Percentiles rank a stretch among this genome's conserved stretches.
Evolutionary conservation across 2,113 vertebrate genomes (phyloP).

Genomic region (Terrapene triunguis): DNA sequence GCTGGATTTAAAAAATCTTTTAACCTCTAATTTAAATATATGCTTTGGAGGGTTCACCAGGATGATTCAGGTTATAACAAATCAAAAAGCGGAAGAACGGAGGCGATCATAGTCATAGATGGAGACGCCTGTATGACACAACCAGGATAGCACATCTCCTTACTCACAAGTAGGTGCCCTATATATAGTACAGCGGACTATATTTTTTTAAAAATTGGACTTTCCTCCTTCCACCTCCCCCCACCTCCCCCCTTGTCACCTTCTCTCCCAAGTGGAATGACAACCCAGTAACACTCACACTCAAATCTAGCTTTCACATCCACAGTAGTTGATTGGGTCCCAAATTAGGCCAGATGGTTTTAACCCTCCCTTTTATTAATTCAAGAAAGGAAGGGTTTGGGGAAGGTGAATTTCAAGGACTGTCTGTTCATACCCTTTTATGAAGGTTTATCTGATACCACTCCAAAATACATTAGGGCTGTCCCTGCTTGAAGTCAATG

Average conservation of each 20-base stretch:
- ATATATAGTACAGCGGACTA: background rate
- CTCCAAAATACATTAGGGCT: background rate
- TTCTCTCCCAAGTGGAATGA: background rate
- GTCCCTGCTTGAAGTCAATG: background rate
- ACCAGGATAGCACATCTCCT: background rate
- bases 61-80: background rate
- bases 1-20: background rate
- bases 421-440: accelerated
- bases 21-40: background rate
- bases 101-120: background rate
- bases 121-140: background rate
- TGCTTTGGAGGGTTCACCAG: background rate
- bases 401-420: background rate
- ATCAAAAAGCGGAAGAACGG: background rate
- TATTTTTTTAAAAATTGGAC: background rate
- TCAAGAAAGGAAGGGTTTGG: background rate
- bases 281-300: background rate
- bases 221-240: background rate
- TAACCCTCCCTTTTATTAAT: accelerated
- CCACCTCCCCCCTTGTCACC: background rate
- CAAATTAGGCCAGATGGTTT: background rate
- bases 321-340: background rate
- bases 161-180: background rate
- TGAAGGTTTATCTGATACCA: background rate
- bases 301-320: background rate